Evolutionary conservation across 2,888 invertebrate genomes (phyloP).

Genomic region (Laspeyria flexula): DNA sequence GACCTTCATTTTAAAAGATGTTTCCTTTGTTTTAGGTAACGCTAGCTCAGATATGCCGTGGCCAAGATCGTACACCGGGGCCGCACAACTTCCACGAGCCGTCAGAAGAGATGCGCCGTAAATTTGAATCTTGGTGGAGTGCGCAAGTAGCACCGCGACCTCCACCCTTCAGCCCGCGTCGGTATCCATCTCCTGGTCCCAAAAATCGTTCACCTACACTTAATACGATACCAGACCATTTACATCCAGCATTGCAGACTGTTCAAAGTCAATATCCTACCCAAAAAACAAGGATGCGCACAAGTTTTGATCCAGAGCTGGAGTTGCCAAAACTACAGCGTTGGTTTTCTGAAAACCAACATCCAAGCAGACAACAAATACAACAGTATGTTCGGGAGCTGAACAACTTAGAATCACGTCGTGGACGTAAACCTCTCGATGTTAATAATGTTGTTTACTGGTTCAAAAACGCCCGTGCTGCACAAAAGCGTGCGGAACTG

Average conservation of each 20-base stretch:
- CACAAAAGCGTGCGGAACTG: constrained; percentile 96
- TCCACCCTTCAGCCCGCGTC: constrained; percentile 80
- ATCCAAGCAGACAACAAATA: constrained; percentile 98
- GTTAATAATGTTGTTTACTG: constrained; percentile 98
- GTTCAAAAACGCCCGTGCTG: constrained; percentile 99
- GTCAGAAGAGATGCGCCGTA: constrained; percentile 93
- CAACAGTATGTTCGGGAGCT: constrained; percentile 97
- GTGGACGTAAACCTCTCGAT: constrained; percentile 97
- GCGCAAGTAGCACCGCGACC: constrained; percentile 89
- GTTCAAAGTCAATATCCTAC: constrained; percentile 92
- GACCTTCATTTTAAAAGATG: constrained; percentile 51
- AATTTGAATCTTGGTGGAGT: constrained; percentile 97
- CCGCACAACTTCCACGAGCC: constrained; percentile 89
- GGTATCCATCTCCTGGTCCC: constrained; percentile 80
- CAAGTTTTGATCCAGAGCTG: constrained; percentile 98
- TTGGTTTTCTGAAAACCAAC: constrained; percentile 99
- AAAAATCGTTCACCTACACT: constrained; percentile 82
- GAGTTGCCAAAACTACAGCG: constrained; percentile 98
- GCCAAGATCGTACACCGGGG: constrained; percentile 88
- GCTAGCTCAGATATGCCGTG: constrained; percentile 93
- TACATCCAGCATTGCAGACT: constrained; percentile 91
- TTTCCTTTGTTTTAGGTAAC: constrained; percentile 88
- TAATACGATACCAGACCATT: constrained; percentile 81
- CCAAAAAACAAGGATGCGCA: constrained; percentile 97
- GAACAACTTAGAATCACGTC: constrained; percentile 95